Evolutionary conservation across 2,113 vertebrate species (phyloP).

Genomic region (Perca schrenkii): DNA sequence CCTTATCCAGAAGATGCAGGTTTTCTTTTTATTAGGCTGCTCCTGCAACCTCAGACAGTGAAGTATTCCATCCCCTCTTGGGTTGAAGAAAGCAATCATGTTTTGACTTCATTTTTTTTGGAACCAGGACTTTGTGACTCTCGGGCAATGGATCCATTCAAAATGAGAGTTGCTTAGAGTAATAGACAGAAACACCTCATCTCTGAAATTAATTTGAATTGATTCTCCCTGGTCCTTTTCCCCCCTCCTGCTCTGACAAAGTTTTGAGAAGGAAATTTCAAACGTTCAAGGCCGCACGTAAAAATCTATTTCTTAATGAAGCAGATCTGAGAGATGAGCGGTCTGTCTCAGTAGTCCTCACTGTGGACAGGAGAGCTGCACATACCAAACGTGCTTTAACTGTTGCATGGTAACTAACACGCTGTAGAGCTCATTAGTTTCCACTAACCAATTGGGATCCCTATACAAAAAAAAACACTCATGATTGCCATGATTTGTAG

Average conservation of each 20-base stretch:
- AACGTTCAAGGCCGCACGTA: slow-evolving; percentile 50
- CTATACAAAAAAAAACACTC: slow-evolving; percentile 22
- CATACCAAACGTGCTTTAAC: background rate
- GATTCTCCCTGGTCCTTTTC: slow-evolving; percentile 57
- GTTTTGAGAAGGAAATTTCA: slow-evolving; percentile 54
- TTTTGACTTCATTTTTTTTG: slow-evolving; percentile 15
- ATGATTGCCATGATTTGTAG: background rate
- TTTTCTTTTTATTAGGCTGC: slow-evolving; percentile 58
- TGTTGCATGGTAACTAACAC: slow-evolving; percentile 27
- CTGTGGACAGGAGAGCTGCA: background rate
- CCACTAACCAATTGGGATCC: slow-evolving; percentile 16
- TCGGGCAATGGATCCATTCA: slow-evolving; percentile 60
- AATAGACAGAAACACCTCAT: slow-evolving; percentile 70
- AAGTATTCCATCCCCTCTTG: slow-evolving; percentile 57
- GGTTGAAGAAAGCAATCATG: slow-evolving; percentile 70
- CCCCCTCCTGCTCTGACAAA: background rate
- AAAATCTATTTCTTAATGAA: slow-evolving; percentile 68
- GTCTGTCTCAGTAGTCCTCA: slow-evolving; percentile 11
- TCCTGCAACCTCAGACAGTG: slow-evolving; percentile 49
- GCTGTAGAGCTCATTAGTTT: slow-evolving; percentile 22
- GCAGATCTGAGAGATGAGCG: slow-evolving; percentile 45
- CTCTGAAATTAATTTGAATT: slow-evolving; percentile 73
- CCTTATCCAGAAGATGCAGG: slow-evolving; percentile 43
- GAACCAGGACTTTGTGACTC: slow-evolving; percentile 23
- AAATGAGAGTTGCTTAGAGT: slow-evolving; percentile 72